Base-by-base conservation (phyloP, 2,888 invertebrate species). In the Eristalinus sepulchralis region DNA sequence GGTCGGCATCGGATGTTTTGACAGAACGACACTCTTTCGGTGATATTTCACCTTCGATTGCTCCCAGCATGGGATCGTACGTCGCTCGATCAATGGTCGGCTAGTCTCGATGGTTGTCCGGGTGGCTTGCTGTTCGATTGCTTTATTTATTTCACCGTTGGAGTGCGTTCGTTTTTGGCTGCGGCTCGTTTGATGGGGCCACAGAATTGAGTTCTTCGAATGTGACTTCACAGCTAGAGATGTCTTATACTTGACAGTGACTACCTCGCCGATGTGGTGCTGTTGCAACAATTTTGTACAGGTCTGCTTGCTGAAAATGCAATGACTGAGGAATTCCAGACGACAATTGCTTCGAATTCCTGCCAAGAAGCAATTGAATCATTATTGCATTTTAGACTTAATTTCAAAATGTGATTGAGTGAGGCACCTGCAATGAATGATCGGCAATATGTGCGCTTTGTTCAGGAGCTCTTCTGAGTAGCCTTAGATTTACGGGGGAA, bases 1-100 rank as follows among this genome's bases (percentile, higher is more conserved):
- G 13, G 9, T 47, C 85, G 81, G 83, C 83, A 78, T 83, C 83
- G 86, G 66, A 79, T 86, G 86, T 86, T 86, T 86, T 86, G 86
- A 86, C 86, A 86, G 83, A 86, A 79, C 86, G 83, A 86, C 86
- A 86, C 85, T 86, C 82, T 86, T 78, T 78, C 75, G 72, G 85
- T 86, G 85, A 86, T 86, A 86, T 86, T 86, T 86, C 83, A 86
- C 78, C 70, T 78, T 86, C 78, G 78, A 76, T 83, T 73, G 83
- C 78, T 78, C 86, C 78, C 86, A 83, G 86, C 86, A 75, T 83
- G 86, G 78, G 77, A 73, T 82, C 66, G 81, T 71, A 63, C 34
- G 55, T 64, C 59, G 13, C 27, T 9, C 55, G 22, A 55, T 11
- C 20, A n/a, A n/a, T n/a, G 8, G 20, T 55, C 20, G 20, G 20